Evolutionary conservation across 2,113 vertebrate species (phyloP).

Genomic region (Apodemus sylvaticus): DNA sequence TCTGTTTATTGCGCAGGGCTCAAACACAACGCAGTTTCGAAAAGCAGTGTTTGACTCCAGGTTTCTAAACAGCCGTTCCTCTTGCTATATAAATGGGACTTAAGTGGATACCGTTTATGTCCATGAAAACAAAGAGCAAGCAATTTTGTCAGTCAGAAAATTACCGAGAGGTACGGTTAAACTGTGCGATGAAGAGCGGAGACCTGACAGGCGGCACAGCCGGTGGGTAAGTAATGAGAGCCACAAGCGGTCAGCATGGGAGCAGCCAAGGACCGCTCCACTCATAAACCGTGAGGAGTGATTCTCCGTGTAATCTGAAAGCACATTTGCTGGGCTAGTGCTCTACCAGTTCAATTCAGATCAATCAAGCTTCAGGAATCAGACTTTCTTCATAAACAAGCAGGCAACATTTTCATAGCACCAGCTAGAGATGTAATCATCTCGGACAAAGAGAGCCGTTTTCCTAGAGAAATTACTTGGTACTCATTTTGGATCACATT

Average conservation of each 20-base stretch:
- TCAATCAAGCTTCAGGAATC: neutral
- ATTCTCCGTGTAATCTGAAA: neutral
- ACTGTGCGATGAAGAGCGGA: neutral
- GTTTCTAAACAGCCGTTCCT: conserved; percentile 33
- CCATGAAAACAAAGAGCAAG: conserved; percentile 47
- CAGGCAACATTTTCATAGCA: neutral
- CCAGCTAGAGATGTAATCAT: neutral
- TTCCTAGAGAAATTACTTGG: neutral
- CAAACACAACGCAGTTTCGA: neutral
- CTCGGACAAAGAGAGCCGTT: neutral
- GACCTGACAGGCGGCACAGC: conserved; percentile 25
- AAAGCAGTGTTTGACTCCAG: neutral
- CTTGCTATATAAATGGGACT: conserved; percentile 50
- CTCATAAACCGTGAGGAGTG: neutral
- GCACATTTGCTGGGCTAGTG: neutral
- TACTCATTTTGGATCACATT: neutral
- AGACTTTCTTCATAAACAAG: neutral
- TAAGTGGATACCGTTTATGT: conserved; percentile 18
- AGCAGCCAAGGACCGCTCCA: neutral
- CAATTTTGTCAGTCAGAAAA: conserved; percentile 59
- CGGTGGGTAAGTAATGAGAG: conserved; percentile 37
- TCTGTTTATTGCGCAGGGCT: neutral
- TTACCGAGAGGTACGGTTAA: conserved; percentile 27
- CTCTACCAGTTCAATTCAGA: neutral
- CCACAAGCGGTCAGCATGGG: neutral